Evolutionary conservation across 2,888 invertebrate species (phyloP).

Genomic region (Ypsolopha sequella): DNA sequence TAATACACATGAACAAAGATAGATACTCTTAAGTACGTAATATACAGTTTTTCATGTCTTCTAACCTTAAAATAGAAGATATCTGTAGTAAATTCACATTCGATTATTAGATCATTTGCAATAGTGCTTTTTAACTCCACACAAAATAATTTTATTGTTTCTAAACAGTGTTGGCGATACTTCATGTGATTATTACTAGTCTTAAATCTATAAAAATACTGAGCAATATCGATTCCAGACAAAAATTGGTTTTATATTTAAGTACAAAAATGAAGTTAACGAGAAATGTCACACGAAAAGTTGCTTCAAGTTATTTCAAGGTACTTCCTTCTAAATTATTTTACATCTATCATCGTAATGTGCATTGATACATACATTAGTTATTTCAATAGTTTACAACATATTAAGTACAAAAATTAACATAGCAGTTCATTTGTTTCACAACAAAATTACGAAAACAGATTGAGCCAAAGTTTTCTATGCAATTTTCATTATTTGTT

Average conservation of each 20-base stretch:
- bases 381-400: slow-evolving; percentile 3
- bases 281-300: slow-evolving; percentile 12
- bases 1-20: neutral
- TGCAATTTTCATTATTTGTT: neutral
- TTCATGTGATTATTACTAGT: slow-evolving; percentile 22
- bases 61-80: too few relatives aligned
- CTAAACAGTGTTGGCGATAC: neutral
- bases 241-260: slow-evolving; percentile 31
- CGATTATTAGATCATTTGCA: too few relatives aligned
- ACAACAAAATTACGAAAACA: neutral
- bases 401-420: slow-evolving; percentile 1
- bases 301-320: too few relatives aligned
- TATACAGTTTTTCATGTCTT: too few relatives aligned
- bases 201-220: slow-evolving; percentile 67
- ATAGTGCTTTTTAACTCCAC: too few relatives aligned
- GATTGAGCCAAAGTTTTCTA: slow-evolving; percentile 24
- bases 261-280: slow-evolving; percentile 22
- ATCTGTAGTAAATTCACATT: too few relatives aligned
- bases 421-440: neutral
- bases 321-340: too few relatives aligned
- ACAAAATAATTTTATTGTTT: too few relatives aligned
- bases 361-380: slow-evolving; percentile 23
- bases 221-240: slow-evolving; percentile 61
- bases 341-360: slow-evolving; percentile 25
- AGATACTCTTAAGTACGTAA: too few relatives aligned